Evolutionary conservation across 2,888 invertebrate genomes (phyloP), one percentile per base, ranked within the genome.

Genomic region (Norana najaformis): DNA sequence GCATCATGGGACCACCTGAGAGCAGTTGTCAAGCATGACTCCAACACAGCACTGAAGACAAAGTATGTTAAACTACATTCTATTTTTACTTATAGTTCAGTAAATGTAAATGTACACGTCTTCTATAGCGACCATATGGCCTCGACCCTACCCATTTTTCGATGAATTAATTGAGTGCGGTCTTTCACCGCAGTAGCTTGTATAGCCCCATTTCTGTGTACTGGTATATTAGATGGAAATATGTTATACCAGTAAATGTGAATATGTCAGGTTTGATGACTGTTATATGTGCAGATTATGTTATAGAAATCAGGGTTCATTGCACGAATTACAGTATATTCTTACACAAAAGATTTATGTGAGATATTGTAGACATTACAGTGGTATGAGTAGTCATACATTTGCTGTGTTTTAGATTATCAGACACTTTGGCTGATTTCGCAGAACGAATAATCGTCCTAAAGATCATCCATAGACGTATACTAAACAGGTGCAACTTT

Each of bases 1-100:
- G 97, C 97, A 0, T 98, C 98, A 0, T 99, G 98, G 98, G 98
- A 99, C 95, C 97, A 99, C 95, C 96, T 99, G 94, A 98, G 98
- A 95, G 96, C 97, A 88, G 98, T 99, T 91, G 97, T 98, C n/a
- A 99, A 98, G 95, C 98, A 99, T 95, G 99, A 99, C 89, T 94
- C 94, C 89, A 93, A 92, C 91, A 93, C 93, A 97, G 97, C 34
- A 88, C 97, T 97, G 95, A 98, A 98, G 95, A 97, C 97, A 91
- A 92, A 92, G 92, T 92, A 83, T 85, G 91, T 37, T 30, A 35
- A 30, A 23, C 30, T 89, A 37, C 85, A 0, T 83, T 35, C 23
- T 83, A 13, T n/a, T 69, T 69, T 69, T n/a, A 69, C 11, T n/a
- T 8, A 69, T 69, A 69, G 69, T 69, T 69, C 30, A n/a, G 69